Conservation (phyloP, 2,113 vertebrate genomes). For the Pachyramphus minor region DNA sequence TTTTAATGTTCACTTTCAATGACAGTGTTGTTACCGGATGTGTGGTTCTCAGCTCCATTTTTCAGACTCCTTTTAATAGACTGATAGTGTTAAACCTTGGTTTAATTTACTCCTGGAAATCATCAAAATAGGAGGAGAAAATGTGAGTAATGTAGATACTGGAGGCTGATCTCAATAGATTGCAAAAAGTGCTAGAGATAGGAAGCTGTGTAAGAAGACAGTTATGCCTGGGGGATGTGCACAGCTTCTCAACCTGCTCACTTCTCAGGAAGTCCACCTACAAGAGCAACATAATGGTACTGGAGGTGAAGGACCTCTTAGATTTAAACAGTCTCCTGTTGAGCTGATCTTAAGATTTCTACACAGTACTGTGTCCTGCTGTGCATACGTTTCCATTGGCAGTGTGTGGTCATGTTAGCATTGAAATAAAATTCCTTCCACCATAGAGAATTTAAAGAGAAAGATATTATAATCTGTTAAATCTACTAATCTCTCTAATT, state of each 20-base stretch:
- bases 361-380: accelerated
- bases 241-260: not conserved
- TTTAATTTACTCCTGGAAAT: not conserved
- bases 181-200: not conserved
- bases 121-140: not conserved
- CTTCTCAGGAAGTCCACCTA: not conserved
- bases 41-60: not conserved
- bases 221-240: accelerated
- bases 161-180: not conserved
- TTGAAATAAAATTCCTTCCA: not conserved
- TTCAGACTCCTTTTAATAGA: not conserved
- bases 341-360: not conserved
- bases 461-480: not conserved
- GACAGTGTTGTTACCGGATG: not conserved
- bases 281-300: not conserved
- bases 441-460: not conserved
- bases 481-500: not conserved
- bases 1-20: not conserved
- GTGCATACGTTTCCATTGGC: not conserved
- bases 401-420: not conserved
- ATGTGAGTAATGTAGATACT: accelerated
- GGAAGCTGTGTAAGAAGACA: not conserved
- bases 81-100: not conserved
- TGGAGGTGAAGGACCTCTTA: not conserved
- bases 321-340: not conserved